Percentiles rank a stretch among this genome's conserved stretches.
Evolutionary conservation across 2,113 vertebrate genomes (phyloP).

Genomic region (Crypturellus undulatus): DNA sequence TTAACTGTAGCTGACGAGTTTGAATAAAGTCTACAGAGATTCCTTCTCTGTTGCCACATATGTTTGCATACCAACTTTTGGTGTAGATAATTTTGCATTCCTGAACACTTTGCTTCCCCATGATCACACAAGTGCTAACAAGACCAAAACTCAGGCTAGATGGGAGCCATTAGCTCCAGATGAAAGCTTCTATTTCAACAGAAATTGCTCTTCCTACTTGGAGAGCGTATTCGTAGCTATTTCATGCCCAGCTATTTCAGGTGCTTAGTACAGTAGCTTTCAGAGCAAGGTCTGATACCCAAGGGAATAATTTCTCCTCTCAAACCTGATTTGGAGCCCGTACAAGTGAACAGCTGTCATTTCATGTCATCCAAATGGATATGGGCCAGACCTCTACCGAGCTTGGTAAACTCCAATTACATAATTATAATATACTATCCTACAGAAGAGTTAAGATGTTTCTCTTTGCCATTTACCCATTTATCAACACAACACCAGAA

Average conservation of each 20-base stretch:
- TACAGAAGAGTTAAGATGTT: background rate
- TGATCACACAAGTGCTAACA: background rate
- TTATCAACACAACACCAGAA: background rate
- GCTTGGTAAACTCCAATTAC: background rate
- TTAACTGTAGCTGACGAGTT: background rate
- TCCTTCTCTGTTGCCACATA: accelerated
- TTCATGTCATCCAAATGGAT: too few species aligned
- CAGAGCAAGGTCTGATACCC: background rate
- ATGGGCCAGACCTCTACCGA: background rate
- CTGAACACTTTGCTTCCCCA: background rate
- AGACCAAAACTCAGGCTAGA: background rate
- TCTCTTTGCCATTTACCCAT: background rate
- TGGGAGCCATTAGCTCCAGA: accelerated
- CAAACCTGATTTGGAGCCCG: too few species aligned
- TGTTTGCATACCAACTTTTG: accelerated
- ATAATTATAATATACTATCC: accelerated
- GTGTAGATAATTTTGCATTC: accelerated
- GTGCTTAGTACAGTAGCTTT: background rate
- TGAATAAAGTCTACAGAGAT: background rate
- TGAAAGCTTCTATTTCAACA: background rate
- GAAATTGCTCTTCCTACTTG: background rate
- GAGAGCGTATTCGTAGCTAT: background rate
- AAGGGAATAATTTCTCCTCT: too few species aligned
- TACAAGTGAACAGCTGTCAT: too few species aligned
- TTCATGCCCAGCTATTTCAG: background rate